These are phyloP conservation scores for Aethina tumida DNA, from an alignment of 1,140 invertebrate genomes.

Conservation along the genomic window DNA sequence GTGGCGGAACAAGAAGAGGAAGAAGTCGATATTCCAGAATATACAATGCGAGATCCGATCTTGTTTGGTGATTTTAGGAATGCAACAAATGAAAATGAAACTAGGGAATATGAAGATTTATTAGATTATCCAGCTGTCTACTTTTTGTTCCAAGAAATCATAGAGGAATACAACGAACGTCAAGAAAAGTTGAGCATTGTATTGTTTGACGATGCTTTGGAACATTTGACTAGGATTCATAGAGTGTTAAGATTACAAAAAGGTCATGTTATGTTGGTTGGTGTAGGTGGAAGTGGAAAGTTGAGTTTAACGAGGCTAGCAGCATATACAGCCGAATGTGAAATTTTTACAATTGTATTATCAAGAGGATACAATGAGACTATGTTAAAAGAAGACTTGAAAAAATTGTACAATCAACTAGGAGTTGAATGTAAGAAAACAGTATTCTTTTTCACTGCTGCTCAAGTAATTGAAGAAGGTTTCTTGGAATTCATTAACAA, in stretches of 20 bases:
- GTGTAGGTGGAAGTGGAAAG: conserved; percentile 80
- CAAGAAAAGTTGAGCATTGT: conserved; percentile 63
- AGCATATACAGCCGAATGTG: conserved; percentile 65
- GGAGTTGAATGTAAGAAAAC: conserved; percentile 69
- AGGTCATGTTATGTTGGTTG: conserved; percentile 75
- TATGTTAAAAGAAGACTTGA: conserved; percentile 78
- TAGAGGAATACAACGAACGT: conserved; percentile 75
- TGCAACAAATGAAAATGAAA: conserved; percentile 64
- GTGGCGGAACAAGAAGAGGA: conserved; percentile 35
- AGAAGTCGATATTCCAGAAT: conserved; percentile 49
- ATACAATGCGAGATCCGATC: conserved; percentile 66
- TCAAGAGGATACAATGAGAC: conserved; percentile 72
- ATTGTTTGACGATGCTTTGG: conserved; percentile 81
- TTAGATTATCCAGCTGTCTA: conserved; percentile 79
- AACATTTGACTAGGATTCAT: conserved; percentile 78
- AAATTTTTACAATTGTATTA: conserved; percentile 74
- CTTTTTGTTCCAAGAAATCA: conserved; percentile 77
- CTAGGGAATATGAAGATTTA: conserved; percentile 78
- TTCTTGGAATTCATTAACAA: conserved; percentile 87
- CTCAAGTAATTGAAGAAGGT: conserved; percentile 67
- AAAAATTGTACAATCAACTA: conserved; percentile 61
- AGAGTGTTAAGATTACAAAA: conserved; percentile 71
- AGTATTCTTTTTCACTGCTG: conserved; percentile 75
- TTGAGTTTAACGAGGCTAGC: conserved; percentile 60
- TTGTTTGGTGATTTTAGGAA: conserved; percentile 77